Conservation (phyloP, 2,797 vertebrate species). For the Cynopterus sphinx region DNA sequence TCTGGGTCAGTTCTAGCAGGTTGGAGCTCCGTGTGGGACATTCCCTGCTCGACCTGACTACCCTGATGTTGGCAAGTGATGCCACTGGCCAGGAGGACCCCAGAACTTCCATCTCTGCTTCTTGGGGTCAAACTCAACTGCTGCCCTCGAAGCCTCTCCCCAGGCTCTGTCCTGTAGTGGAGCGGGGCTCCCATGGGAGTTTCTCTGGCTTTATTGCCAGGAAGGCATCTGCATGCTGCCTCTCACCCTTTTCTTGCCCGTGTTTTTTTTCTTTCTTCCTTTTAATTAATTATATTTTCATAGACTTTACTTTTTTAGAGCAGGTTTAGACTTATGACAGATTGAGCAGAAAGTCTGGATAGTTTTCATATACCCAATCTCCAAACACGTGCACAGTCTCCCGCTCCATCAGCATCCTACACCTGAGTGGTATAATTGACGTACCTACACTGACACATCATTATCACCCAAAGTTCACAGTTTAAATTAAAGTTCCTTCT, state of each 20-base stretch:
- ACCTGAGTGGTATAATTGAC: accelerated
- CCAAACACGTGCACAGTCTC: background rate
- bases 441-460: background rate
- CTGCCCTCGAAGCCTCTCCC: background rate
- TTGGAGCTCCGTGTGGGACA: background rate
- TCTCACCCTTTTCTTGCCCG: background rate
- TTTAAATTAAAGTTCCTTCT: background rate
- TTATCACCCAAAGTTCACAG: background rate
- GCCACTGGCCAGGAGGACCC: background rate
- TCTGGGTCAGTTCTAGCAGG: background rate
- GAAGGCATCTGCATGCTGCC: too few relatives aligned
- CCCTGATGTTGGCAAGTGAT: too few relatives aligned
- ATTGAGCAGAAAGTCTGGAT: background rate
- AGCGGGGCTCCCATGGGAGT: background rate
- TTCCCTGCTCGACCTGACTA: background rate
- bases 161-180: background rate
- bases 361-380: background rate
- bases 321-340: background rate
- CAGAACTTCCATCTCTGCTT: background rate
- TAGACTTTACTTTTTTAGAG: background rate
- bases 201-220: background rate
- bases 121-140: background rate
- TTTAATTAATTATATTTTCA: background rate
- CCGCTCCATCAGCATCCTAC: too few relatives aligned
- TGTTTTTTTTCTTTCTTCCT: background rate